phyloP scores from a whole-genome alignment of 2,797 vertebrate species.

The Cuniculus paca region DNA sequence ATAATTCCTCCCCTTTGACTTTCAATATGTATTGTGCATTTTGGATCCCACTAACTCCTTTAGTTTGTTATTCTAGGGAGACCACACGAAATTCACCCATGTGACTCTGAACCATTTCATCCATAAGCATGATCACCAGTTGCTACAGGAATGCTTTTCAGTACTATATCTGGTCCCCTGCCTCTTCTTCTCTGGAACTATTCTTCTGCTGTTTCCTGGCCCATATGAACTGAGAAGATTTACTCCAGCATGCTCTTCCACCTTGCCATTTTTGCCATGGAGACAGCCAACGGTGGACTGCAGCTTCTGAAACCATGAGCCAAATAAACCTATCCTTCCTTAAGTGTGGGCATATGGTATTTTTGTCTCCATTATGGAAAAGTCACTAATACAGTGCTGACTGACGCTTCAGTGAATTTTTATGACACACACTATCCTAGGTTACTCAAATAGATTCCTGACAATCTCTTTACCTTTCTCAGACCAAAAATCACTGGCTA shows the following conservation, averaged over 20 bases:
- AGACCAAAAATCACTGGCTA: not conserved
- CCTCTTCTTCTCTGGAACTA: not conserved
- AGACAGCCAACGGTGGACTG: not conserved
- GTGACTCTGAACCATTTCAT: too few relatives aligned
- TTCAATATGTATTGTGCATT: too few relatives aligned
- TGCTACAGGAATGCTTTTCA: too few relatives aligned
- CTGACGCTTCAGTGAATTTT: not conserved
- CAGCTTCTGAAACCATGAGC: not conserved
- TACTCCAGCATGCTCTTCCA: not conserved
- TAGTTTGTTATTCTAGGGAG: too few relatives aligned
- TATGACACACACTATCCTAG: accelerated
- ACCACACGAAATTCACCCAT: too few relatives aligned
- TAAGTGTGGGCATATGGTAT: not conserved
- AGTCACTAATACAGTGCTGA: not conserved
- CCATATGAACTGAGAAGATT: not conserved
- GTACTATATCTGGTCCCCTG: not conserved
- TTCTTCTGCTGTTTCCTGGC: not conserved
- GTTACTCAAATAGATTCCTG: too few relatives aligned
- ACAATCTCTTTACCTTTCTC: constrained; percentile 21
- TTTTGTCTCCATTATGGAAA: not conserved
- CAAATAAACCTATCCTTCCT: not conserved
- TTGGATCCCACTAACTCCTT: too few relatives aligned
- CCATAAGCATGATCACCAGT: too few relatives aligned
- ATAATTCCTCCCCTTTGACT: too few relatives aligned
- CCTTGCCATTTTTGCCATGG: not conserved